phyloP scores from a whole-genome alignment of 1,140 invertebrate genomes.

The Centruroides vittatus region DNA sequence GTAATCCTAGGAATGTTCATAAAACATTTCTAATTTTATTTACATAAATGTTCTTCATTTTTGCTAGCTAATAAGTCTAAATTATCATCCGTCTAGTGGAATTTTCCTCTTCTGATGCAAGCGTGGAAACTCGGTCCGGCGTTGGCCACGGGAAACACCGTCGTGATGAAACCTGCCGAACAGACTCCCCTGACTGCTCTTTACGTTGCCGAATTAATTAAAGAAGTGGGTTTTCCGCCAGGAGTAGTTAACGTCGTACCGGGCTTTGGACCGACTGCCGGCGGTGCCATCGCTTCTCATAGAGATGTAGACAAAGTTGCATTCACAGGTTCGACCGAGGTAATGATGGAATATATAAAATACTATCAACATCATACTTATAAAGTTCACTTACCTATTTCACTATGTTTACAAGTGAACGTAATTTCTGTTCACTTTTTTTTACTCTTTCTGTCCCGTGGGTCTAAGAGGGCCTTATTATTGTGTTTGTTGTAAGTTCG shows the following conservation, averaged over 20 bases:
- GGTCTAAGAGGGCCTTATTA: too few species aligned
- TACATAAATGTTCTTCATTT: too few species aligned
- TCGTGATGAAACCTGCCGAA: slow-evolving; percentile 82
- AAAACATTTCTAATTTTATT: too few species aligned
- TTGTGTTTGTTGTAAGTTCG: too few species aligned
- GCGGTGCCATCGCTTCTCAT: slow-evolving; percentile 60
- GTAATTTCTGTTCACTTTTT: too few species aligned
- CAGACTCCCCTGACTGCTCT: slow-evolving; percentile 83
- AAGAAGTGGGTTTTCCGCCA: slow-evolving; percentile 72
- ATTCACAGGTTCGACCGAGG: slow-evolving; percentile 24
- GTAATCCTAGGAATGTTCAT: too few species aligned
- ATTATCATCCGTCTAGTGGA: slow-evolving; percentile 41
- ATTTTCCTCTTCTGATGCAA: slow-evolving; percentile 71
- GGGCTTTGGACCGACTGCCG: slow-evolving; percentile 66
- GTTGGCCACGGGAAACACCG: slow-evolving; percentile 62
- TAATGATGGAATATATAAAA: background rate
- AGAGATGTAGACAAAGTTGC: slow-evolving; percentile 36
- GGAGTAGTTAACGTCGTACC: slow-evolving; percentile 75
- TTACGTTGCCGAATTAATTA: slow-evolving; percentile 55
- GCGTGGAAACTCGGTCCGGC: slow-evolving; percentile 76
- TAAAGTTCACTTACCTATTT: too few species aligned
- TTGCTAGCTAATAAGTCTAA: too few species aligned
- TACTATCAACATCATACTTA: too few species aligned
- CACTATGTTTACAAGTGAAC: too few species aligned
- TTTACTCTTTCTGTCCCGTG: too few species aligned